phyloP scores from a whole-genome alignment of 2,797 vertebrate genomes.

The Alosa sapidissima region DNA sequence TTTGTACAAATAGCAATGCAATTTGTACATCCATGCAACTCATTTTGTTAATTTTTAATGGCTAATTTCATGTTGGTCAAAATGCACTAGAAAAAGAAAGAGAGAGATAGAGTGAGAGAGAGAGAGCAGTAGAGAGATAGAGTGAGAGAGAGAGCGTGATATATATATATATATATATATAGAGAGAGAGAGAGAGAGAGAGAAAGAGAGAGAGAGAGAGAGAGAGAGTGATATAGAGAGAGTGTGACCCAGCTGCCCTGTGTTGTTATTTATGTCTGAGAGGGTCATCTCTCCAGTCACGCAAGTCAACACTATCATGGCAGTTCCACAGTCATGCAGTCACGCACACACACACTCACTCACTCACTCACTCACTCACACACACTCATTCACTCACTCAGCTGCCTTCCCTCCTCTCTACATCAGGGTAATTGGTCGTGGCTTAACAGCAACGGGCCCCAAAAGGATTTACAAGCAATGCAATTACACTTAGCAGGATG shows the following conservation, averaged over 20 bases:
- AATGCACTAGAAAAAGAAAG: no score
- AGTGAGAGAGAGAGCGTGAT: no score
- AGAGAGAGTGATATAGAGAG: not conserved
- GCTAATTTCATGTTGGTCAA: no score
- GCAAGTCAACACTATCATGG: not conserved
- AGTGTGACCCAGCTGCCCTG: not conserved
- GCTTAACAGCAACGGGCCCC: not conserved
- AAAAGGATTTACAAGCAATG: slow-evolving; percentile 17
- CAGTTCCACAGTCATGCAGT: not conserved
- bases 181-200: not conserved
- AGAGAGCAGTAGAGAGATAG: no score
- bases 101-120: no score
- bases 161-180: no score
- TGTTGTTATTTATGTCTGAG: not conserved
- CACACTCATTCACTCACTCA: not conserved
- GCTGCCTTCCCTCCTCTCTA: no score
- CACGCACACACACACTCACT: not conserved
- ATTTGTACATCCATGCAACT: no score
- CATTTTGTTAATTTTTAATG: no score
- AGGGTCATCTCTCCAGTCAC: not conserved
- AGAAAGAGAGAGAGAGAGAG: not conserved
- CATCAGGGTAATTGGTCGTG: no score
- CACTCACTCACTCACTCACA: not conserved
- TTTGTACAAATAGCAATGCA: no score
- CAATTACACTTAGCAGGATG: slow-evolving; percentile 13